Percentiles rank a stretch among this genome's conserved stretches.
phyloP scores from a whole-genome alignment of 1,140 invertebrate genomes.

The Gyrodactylus bullatarudis region DNA sequence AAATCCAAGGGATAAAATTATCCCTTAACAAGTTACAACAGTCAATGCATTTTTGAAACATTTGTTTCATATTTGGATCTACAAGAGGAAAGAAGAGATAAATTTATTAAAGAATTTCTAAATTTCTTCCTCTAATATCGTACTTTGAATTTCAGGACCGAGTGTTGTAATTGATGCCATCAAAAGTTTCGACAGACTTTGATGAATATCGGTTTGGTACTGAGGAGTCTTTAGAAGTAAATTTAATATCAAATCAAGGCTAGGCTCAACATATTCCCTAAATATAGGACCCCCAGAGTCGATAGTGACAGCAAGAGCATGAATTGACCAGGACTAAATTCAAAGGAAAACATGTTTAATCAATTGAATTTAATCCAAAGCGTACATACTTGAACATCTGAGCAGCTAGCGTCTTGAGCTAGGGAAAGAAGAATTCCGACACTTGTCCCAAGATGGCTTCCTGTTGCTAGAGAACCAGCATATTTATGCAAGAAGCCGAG shows the following conservation, averaged over 20 bases:
- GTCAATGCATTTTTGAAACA: constrained; percentile 18
- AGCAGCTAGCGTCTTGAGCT: constrained; percentile 56
- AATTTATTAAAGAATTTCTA: neutral
- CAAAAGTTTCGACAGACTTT: constrained; percentile 62
- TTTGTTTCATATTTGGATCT: constrained; percentile 11
- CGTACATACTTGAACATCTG: constrained; percentile 40
- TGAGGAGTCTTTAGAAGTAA: constrained; percentile 53
- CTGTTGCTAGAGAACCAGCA: constrained; percentile 50
- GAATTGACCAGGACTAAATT: constrained; percentile 57
- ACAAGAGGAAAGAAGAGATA: neutral
- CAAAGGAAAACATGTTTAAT: neutral
- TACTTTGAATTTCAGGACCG: constrained; percentile 43
- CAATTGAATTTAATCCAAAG: neutral
- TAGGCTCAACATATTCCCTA: constrained; percentile 67
- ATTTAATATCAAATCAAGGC: constrained; percentile 49
- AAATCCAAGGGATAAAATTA: constrained; percentile 25
- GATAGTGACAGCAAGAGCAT: constrained; percentile 66
- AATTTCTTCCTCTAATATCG: neutral
- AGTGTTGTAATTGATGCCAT: constrained; percentile 78
- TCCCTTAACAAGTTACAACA: constrained; percentile 63
- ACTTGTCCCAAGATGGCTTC: constrained; percentile 57
- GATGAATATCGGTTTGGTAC: constrained; percentile 57
- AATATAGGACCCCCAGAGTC: constrained; percentile 96
- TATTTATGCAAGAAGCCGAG: constrained; percentile 61
- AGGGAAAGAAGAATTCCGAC: constrained; percentile 65